Base-by-base conservation (phyloP, 1,140 invertebrate genomes). In the Dysdera silvatica region DNA sequence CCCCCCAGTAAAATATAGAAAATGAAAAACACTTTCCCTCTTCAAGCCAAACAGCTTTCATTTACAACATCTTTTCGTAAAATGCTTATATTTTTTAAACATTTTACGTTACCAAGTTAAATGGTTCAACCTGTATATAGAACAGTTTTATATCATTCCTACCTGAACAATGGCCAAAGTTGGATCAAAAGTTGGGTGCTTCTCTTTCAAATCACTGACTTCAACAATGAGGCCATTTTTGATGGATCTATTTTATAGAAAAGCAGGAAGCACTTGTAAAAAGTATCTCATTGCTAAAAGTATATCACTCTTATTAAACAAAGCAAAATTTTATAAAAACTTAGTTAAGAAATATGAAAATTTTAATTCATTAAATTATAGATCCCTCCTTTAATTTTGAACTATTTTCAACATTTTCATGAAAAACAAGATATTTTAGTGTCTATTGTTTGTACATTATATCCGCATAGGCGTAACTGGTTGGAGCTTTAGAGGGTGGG, bases 231-330 rank as follows among this genome's bases (percentile, higher is more conserved):
- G 75, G 47, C 83, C 79, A 65, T 82, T 77, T 65, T 85, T 82
- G 65, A 93, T 88, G 68, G 87, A 83, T 73, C 90, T 94, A 71
- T n/a, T n/a, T n/a, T n/a, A n/a, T n/a, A n/a, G n/a, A n/a, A n/a
- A n/a, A n/a, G n/a, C n/a, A n/a, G n/a, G n/a, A n/a, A n/a, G n/a
- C n/a, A n/a, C n/a, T n/a, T n/a, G n/a, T n/a, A n/a, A n/a, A n/a
- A n/a, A n/a, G n/a, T n/a, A n/a, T n/a, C n/a, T n/a, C n/a, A n/a
- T n/a, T n/a, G n/a, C n/a, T n/a, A n/a, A n/a, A n/a, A n/a, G n/a
- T n/a, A n/a, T n/a, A n/a, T n/a, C n/a, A n/a, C n/a, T n/a, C n/a
- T n/a, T n/a, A n/a, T n/a, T n/a, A n/a, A n/a, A n/a, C n/a, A n/a
- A n/a, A n/a, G n/a, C n/a, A n/a, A n/a, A n/a, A n/a, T n/a, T n/a